Evolutionary conservation across 1,140 invertebrate genomes (phyloP).

Genomic region (Diabrotica undecimpunctata): DNA sequence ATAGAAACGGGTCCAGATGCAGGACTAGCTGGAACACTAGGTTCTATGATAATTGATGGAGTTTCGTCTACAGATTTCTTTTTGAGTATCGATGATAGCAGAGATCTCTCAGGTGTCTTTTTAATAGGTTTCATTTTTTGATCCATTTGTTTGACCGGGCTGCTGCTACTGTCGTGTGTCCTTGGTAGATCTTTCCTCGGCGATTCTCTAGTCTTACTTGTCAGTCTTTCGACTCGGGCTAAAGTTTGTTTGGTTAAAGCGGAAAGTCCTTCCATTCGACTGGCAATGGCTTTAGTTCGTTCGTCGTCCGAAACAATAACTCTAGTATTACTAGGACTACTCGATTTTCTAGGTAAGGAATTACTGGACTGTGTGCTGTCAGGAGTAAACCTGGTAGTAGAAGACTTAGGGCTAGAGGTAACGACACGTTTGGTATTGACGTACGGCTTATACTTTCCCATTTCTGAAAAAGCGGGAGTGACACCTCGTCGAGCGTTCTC

Average conservation of each 20-base stretch:
- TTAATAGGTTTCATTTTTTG: neutral
- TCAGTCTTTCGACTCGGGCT: constrained; percentile 61
- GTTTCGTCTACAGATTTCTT: constrained; percentile 46
- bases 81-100: constrained; percentile 40
- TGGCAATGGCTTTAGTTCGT: constrained; percentile 53
- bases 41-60: constrained; percentile 26
- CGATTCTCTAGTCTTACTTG: constrained; percentile 48
- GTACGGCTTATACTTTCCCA: constrained; percentile 35
- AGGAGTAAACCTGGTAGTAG: constrained; percentile 4
- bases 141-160: constrained; percentile 15
- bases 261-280: constrained; percentile 60
- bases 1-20: constrained; percentile 65
- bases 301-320: constrained; percentile 30
- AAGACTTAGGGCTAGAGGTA: constrained; percentile 30
- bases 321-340: neutral
- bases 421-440: constrained; percentile 24
- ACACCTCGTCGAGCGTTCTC: constrained; percentile 45
- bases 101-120: constrained; percentile 17
- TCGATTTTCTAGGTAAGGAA: neutral
- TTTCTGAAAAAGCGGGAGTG: constrained; percentile 30
- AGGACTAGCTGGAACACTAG: constrained; percentile 16
- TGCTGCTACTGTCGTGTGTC: neutral
- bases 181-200: constrained; percentile 23
- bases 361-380: neutral
- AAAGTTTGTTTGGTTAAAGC: constrained; percentile 64